phyloP scores from a whole-genome alignment of 2,113 vertebrate species.

The Athene cunicularia region DNA sequence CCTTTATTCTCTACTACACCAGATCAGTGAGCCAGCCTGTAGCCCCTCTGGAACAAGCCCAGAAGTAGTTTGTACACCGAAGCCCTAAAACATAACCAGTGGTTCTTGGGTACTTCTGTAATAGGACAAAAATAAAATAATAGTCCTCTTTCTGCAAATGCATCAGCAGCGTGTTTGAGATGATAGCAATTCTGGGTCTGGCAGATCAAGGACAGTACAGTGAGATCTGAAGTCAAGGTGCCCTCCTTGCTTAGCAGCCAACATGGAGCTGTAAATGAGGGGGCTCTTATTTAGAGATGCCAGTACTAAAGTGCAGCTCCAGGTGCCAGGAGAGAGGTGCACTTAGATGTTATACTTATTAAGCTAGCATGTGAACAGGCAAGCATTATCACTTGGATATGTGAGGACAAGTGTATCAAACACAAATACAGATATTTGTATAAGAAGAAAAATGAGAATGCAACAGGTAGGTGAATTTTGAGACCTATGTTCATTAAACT shows the following conservation, averaged over 20 bases:
- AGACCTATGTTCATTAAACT: background rate
- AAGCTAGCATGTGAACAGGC: background rate
- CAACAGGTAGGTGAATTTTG: background rate
- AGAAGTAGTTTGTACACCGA: background rate
- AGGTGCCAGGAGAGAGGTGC: background rate
- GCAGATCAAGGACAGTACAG: slow-evolving; percentile 3
- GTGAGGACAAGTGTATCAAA: rapidly evolving
- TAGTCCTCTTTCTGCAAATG: background rate
- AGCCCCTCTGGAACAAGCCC: background rate
- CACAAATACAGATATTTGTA: rapidly evolving
- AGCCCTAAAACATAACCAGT: background rate
- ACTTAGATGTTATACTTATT: background rate
- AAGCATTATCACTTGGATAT: background rate
- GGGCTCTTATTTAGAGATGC: background rate
- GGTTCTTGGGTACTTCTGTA: background rate
- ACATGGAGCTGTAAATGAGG: background rate
- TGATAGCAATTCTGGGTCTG: background rate
- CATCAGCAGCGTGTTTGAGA: background rate
- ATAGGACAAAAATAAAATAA: background rate
- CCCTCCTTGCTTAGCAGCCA: background rate
- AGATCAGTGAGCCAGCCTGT: background rate
- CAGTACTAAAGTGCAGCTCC: background rate
- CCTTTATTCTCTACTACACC: background rate
- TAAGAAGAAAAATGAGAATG: background rate
- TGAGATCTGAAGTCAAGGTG: slow-evolving; percentile 36